These are phyloP conservation scores for Varanus komodoensis DNA, from an alignment of 2,113 vertebrate species.

Conservation along the genomic window DNA sequence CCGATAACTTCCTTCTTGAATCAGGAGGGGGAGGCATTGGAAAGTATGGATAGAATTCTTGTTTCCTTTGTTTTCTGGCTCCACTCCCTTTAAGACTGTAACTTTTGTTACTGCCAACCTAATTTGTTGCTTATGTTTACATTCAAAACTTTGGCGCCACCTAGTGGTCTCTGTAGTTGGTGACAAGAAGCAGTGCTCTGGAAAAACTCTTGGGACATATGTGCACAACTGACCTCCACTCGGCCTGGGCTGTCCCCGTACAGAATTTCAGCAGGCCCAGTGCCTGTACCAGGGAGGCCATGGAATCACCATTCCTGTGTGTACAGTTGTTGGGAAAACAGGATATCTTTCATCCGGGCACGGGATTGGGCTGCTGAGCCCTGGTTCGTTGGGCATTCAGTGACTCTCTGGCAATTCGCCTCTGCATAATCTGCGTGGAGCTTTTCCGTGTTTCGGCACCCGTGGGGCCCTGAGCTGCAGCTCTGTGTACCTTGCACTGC, in stretches of 20 bases:
- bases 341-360: background rate
- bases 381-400: background rate
- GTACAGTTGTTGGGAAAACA: background rate
- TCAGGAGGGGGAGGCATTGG: background rate
- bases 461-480: background rate
- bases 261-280: background rate
- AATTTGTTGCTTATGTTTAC: background rate
- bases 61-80: background rate
- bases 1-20: background rate
- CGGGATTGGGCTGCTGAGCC: background rate
- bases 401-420: background rate
- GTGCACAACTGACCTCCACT: too few relatives aligned
- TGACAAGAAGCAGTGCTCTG: background rate
- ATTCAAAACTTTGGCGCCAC: background rate
- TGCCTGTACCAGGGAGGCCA: background rate
- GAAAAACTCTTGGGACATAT: background rate
- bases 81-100: background rate
- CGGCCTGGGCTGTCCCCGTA: background rate
- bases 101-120: constrained; percentile 15
- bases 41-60: background rate
- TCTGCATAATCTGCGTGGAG: background rate
- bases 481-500: constrained; percentile 8
- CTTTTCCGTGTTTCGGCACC: background rate
- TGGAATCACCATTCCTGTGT: background rate
- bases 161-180: background rate